These are phyloP conservation scores for Leuciscus idus DNA, from an alignment of 2,113 vertebrate species.

Conservation along the genomic window DNA sequence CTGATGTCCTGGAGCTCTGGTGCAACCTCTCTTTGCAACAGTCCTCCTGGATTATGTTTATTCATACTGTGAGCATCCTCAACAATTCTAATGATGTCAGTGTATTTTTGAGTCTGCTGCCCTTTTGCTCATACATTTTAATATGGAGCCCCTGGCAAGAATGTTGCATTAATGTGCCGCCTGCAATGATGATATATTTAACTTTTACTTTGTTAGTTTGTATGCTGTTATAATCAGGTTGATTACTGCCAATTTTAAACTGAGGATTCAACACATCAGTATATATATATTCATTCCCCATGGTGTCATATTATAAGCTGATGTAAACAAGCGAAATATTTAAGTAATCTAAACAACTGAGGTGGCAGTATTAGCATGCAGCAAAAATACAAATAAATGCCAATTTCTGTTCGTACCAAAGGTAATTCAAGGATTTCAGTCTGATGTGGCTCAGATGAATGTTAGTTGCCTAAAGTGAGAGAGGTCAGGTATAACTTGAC, in stretches of 20 bases:
- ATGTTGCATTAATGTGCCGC: constrained; percentile 36
- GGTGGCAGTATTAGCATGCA: neutral
- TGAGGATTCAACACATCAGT: constrained; percentile 10
- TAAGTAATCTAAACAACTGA: neutral
- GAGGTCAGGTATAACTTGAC: neutral
- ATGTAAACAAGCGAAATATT: neutral
- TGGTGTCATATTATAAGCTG: neutral
- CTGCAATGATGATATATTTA: constrained; percentile 45
- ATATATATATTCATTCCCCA: neutral
- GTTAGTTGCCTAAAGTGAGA: neutral
- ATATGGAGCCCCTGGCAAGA: constrained; percentile 36
- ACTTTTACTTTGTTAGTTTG: constrained; percentile 47
- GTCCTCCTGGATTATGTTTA: constrained; percentile 29
- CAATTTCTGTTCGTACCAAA: neutral
- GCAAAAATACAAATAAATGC: neutral
- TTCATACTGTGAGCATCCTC: constrained; percentile 44
- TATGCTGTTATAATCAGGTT: constrained; percentile 34
- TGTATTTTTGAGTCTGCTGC: constrained; percentile 47
- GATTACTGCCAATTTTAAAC: constrained; percentile 38
- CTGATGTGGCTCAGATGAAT: neutral
- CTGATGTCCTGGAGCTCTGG: constrained; percentile 31
- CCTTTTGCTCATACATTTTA: constrained; percentile 47
- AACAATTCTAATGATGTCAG: constrained; percentile 50
- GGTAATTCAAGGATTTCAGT: neutral
- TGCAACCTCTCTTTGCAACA: constrained; percentile 28